Base-by-base conservation (phyloP, 2,888 invertebrate genomes). In the Ochlodes sylvanus region DNA sequence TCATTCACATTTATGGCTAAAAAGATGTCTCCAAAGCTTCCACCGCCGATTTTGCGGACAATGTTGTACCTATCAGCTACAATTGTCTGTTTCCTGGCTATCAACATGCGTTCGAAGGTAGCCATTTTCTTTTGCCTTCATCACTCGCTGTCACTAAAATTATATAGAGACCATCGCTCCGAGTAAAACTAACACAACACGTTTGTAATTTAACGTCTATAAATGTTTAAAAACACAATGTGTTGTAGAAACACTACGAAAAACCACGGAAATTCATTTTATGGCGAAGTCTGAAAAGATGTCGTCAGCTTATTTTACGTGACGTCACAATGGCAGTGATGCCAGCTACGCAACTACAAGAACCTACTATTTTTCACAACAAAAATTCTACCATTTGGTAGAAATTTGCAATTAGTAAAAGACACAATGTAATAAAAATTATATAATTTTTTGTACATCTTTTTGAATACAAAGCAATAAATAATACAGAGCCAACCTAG, bases 21-120 rank as follows among this genome's bases (percentile, higher is more conserved):
- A 94, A 98, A 99, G 91, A 99, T 99, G 94, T 99, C 99, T 85
- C 99, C 99, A 90, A 99, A 99, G 76, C 99, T 99, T 79, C 99
- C 99, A 93, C 98, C 98, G 84, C 99, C 98, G 90, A 99, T 98
- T 96, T 98, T 99, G 81, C 98, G 96, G 87, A 98, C 96, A 85
- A 99, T 95, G 90, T 98, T 96, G 94, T 98, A 99, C 94, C 97
- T 98, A 84, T 97, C 97, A 89, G 97, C 97, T 89, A 98, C 80
- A 78, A 88, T 79, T 80, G 88, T 77, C 82, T 83, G 82, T 87
- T 86, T 89, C 82, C 86, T 88, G 82, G 82, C 79, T 79, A 85
- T 79, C 87, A 90, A 88, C 88, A 89, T 88, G 90, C 88, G 89
- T 85, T 88, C 89, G 83, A 89, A 85, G 88, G 89, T 82, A 88